Percentiles rank a stretch among this genome's conserved stretches.
phyloP scores from a whole-genome alignment of 37 sponge, comb jelly and placozoan species.

The Crambe crambe region DNA sequence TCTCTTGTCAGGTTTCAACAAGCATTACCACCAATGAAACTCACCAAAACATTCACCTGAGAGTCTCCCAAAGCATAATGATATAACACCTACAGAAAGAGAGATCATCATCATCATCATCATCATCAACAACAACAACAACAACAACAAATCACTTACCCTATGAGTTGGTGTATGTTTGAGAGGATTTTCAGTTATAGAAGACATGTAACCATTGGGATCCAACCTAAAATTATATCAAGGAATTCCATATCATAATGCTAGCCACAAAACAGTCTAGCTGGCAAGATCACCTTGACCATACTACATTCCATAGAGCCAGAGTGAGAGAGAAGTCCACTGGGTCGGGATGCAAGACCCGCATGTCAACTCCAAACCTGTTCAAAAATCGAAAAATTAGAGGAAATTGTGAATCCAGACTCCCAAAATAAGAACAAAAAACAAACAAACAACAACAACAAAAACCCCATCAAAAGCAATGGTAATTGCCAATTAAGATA shows the following conservation, averaged over 20 bases:
- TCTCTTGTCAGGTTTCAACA: too few species aligned
- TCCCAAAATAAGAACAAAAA: neutral
- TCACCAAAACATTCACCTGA: constrained; percentile 78
- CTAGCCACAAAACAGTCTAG: too few species aligned
- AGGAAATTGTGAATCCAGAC: neutral
- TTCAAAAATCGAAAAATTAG: neutral
- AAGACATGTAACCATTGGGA: constrained; percentile 79
- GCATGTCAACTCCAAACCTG: constrained; percentile 47
- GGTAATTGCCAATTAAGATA: too few species aligned
- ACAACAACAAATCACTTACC: constrained; percentile 36
- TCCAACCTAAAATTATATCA: constrained; percentile 45
- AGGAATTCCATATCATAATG: too few species aligned
- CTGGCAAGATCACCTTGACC: too few species aligned
- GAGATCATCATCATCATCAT: too few species aligned
- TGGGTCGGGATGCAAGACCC: constrained; percentile 56
- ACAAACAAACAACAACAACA: too few species aligned
- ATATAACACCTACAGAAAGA: constrained; percentile 51
- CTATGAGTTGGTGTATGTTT: constrained; percentile 59
- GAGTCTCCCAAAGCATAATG: constrained; percentile 80
- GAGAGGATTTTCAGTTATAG: constrained; percentile 59
- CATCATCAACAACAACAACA: neutral
- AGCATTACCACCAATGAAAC: too few species aligned
- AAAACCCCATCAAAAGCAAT: too few species aligned
- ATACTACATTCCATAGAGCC: constrained; percentile 49
- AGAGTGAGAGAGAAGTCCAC: constrained; percentile 40